These are phyloP conservation scores for Ctenopoma kingsleyae DNA, from an alignment of 2,797 vertebrate genomes.

Conservation along the genomic window DNA sequence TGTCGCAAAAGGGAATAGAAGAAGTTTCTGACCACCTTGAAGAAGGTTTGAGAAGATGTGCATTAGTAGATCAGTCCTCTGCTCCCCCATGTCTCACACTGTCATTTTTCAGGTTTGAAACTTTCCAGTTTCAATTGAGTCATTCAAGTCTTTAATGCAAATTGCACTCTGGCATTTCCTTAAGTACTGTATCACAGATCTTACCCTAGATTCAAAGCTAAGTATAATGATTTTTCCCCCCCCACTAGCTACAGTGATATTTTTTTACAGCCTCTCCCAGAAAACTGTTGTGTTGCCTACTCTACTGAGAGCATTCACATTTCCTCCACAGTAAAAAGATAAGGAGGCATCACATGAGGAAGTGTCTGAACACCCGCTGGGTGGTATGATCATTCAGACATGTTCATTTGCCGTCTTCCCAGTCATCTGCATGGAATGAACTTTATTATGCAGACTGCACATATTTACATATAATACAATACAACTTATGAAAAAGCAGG, in stretches of 20 bases:
- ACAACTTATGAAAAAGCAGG: constrained; percentile 15
- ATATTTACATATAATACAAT: constrained; percentile 54
- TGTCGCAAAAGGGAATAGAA: constrained; percentile 7
- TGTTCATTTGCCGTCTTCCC: constrained; percentile 63
- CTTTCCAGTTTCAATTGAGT: constrained; percentile 4
- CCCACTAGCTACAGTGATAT: neutral
- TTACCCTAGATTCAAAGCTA: constrained; percentile 26
- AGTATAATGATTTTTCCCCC: constrained; percentile 1
- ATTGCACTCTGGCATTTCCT: constrained; percentile 27
- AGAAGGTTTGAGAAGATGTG: neutral
- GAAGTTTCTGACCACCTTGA: neutral
- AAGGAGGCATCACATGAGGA: constrained; percentile 70
- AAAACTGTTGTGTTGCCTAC: constrained; percentile 10
- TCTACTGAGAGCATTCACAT: constrained; percentile 31
- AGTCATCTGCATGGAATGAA: constrained; percentile 28
- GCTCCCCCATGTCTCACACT: neutral
- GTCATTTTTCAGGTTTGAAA: constrained; percentile 2
- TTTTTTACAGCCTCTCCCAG: neutral
- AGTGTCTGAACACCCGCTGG: constrained; percentile 47
- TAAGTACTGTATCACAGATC: constrained; percentile 3
- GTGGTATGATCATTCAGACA: constrained; percentile 44
- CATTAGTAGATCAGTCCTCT: constrained; percentile 7
- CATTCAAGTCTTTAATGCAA: constrained; percentile 26
- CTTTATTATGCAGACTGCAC: constrained; percentile 22
- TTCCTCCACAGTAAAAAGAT: constrained; percentile 43